Percentiles rank a stretch among this genome's conserved stretches.
Conservation (phyloP, 2,888 invertebrate genomes). For the Parnassius orleans region DNA sequence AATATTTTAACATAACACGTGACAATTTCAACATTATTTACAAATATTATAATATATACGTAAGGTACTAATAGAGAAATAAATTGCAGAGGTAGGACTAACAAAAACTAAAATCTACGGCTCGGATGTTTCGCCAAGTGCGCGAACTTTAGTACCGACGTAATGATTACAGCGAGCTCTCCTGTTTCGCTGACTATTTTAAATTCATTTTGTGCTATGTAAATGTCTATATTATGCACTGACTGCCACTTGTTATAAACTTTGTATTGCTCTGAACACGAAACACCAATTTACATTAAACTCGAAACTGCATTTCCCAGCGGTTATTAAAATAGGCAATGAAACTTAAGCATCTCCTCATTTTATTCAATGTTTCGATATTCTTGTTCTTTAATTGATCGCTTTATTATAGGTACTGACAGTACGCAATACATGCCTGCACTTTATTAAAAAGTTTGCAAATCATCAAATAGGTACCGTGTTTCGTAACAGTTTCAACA, state of each 20-base stretch:
- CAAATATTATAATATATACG: no score
- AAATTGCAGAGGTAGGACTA: no score
- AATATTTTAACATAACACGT: no score
- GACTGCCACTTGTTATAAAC: conserved; percentile 20
- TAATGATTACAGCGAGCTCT: conserved; percentile 10
- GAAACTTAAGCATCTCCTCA: conserved; percentile 10
- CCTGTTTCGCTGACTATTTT: conserved; percentile 16
- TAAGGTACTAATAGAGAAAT: no score
- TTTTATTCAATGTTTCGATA: background rate
- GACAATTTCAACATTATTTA: no score
- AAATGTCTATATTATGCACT: conserved; percentile 24
- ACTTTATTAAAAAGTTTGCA: no score
- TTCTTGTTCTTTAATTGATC: background rate
- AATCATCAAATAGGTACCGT: no score
- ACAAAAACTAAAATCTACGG: background rate
- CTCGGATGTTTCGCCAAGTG: conserved; percentile 5
- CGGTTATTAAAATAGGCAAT: conserved; percentile 14
- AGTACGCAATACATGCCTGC: no score
- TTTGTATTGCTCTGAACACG: conserved; percentile 18
- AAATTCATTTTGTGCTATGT: conserved; percentile 21
- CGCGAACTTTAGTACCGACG: conserved; percentile 15
- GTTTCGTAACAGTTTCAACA: no score
- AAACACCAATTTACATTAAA: conserved; percentile 25
- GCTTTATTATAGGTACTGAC: no score
- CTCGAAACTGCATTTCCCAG: conserved; percentile 15